phyloP scores from a whole-genome alignment of 2,888 invertebrate genomes.

The Didymodactylos carnosus region DNA sequence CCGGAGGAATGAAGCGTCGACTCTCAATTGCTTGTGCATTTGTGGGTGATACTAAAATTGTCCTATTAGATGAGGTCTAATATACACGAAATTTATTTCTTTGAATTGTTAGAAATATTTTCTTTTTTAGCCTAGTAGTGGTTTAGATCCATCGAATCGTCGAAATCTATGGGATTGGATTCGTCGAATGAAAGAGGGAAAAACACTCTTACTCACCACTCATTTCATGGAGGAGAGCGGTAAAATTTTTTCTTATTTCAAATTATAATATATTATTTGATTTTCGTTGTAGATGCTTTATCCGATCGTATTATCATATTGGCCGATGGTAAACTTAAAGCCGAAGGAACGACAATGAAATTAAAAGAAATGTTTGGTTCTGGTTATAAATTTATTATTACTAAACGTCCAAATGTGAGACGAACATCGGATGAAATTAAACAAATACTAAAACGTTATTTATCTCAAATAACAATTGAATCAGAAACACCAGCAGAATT shows the following conservation, averaged over 20 bases:
- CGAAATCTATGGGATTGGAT: background rate
- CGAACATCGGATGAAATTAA: background rate
- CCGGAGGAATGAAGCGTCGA: background rate
- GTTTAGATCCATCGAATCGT: background rate
- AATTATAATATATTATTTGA: no score
- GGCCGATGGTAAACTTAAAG: background rate
- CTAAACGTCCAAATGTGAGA: no score
- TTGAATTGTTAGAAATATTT: background rate
- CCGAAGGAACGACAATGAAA: background rate
- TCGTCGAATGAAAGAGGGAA: background rate
- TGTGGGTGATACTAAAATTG: background rate
- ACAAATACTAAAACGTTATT: background rate
- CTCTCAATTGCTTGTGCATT: background rate
- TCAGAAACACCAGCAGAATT: background rate
- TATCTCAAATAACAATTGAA: background rate
- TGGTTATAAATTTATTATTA: no score
- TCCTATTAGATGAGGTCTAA: background rate
- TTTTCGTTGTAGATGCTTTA: no score
- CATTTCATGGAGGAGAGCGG: background rate
- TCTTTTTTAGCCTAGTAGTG: background rate
- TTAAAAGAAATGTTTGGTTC: background rate
- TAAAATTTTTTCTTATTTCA: no score
- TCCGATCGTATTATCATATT: background rate
- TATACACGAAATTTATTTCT: background rate
- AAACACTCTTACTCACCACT: background rate